Conservation (phyloP, 2,113 vertebrate species). For the Megalops atlanticus region DNA sequence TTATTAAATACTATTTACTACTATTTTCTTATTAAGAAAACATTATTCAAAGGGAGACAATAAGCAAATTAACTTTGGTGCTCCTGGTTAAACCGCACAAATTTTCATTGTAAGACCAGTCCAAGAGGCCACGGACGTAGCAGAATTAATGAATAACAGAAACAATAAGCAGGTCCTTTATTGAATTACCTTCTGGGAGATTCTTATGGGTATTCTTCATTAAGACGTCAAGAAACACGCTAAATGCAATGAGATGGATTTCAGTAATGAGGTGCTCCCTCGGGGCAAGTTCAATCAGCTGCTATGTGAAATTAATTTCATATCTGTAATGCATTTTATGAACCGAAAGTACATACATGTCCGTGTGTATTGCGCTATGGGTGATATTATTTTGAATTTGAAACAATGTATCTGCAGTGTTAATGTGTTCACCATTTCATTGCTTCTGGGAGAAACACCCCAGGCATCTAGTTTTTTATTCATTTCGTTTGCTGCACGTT, state of each 20-base stretch:
- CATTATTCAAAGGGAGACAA: no score
- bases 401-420: background rate
- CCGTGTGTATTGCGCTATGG: no score
- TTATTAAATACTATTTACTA: no score
- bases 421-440: no score
- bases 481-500: no score
- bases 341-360: background rate
- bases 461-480: no score
- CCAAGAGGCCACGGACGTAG: background rate
- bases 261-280: background rate
- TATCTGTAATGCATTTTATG: background rate
- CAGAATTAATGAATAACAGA: background rate
- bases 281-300: background rate
- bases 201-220: background rate
- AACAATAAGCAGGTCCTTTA: background rate
- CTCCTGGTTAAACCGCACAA: background rate
- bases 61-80: background rate
- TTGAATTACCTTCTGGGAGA: background rate
- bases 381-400: background rate
- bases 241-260: background rate
- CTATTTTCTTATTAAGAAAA: no score
- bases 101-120: background rate
- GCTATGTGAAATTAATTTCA: background rate
- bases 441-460: no score
- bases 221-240: background rate